A percentile compares a stretch with the other conserved stretches of the same genome.
Evolutionary conservation across 2,113 vertebrate species (phyloP).

Genomic region (Parus major): DNA sequence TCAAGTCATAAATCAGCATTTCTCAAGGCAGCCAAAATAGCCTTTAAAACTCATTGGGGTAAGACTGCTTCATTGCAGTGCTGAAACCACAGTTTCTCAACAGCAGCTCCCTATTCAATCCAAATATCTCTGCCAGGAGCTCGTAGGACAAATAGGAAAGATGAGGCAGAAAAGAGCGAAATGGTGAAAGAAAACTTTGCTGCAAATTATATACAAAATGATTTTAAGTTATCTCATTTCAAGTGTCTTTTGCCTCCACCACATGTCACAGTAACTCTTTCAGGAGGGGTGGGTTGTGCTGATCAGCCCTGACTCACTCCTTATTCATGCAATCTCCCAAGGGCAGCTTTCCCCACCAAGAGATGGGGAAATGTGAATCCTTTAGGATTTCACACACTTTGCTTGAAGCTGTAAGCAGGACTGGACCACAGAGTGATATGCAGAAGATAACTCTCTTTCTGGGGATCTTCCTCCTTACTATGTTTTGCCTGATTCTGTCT

Average conservation of each 20-base stretch:
- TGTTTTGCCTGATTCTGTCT: not conserved
- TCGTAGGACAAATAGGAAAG: not conserved
- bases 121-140: not conserved
- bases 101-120: not conserved
- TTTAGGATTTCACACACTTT: not conserved
- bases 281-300: not conserved
- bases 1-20: constrained; percentile 28
- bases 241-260: not conserved
- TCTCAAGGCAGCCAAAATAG: not conserved
- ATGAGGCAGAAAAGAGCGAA: not conserved
- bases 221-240: not conserved
- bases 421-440: not conserved
- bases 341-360: not conserved
- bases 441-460: not conserved
- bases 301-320: not conserved
- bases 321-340: not conserved
- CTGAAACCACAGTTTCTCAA: not conserved
- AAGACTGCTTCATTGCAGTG: not conserved
- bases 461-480: not conserved
- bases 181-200: not conserved
- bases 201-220: not conserved
- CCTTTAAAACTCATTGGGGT: constrained; percentile 8
- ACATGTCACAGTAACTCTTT: not conserved
- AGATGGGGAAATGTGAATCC: not conserved
- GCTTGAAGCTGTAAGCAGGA: not conserved